Percentiles rank a stretch among this genome's conserved stretches.
These are phyloP conservation scores for Nemopilema nomurai DNA, from an alignment of 30 jellyfish, hydroid and myxozoan genomes.

Conservation along the genomic window DNA sequence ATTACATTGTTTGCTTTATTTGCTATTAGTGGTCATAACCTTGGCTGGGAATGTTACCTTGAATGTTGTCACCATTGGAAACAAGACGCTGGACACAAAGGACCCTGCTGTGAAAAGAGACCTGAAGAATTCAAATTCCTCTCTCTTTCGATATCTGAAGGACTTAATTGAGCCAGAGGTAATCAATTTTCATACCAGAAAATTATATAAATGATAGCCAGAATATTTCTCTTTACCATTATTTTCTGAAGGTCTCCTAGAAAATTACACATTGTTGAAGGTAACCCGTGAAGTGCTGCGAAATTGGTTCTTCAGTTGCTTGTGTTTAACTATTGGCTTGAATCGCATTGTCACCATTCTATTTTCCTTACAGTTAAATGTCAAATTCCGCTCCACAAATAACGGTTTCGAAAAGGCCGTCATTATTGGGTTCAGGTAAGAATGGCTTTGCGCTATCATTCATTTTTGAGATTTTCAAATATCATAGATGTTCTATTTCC, in stretches of 20 bases:
- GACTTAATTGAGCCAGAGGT: slow-evolving; percentile 14
- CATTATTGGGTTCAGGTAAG: too few relatives aligned
- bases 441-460: background rate
- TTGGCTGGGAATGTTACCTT: background rate
- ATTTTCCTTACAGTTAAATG: too few relatives aligned
- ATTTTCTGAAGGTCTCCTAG: too few relatives aligned
- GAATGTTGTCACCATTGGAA: background rate
- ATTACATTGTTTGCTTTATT: background rate
- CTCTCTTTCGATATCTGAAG: background rate
- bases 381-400: too few relatives aligned
- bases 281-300: too few relatives aligned
- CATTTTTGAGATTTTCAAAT: background rate
- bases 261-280: too few relatives aligned
- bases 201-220: background rate
- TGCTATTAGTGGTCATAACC: background rate
- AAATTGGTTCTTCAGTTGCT: too few relatives aligned
- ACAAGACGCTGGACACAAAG: background rate
- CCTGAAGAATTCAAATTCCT: background rate
- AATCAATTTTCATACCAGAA: background rate
- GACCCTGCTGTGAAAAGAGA: background rate
- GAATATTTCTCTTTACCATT: too few relatives aligned
- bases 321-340: too few relatives aligned
- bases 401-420: too few relatives aligned
- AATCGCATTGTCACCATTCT: too few relatives aligned
- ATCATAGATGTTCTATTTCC: too few relatives aligned